Evolutionary conservation across 2,797 vertebrate species (phyloP).

Genomic region (Botia almorhae): DNA sequence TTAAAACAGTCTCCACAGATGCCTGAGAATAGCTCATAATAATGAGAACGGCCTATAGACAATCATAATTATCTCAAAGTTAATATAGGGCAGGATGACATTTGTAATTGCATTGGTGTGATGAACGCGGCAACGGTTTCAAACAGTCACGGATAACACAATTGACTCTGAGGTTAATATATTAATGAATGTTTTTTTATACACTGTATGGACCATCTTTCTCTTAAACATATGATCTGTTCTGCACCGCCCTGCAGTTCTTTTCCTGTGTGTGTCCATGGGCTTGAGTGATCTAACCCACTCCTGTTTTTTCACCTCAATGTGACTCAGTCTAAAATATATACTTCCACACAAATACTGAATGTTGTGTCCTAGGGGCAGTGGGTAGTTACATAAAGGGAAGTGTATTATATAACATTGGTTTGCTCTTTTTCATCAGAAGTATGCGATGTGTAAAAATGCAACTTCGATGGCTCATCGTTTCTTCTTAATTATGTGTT

Average conservation of each 20-base stretch:
- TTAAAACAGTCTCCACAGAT: constrained; percentile 48
- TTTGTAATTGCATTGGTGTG: constrained; percentile 25
- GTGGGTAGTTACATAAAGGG: constrained; percentile 35
- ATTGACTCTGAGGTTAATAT: constrained; percentile 14
- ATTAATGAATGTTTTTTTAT: not conserved
- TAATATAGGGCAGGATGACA: constrained; percentile 33
- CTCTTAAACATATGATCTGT: not conserved
- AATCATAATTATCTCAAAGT: constrained; percentile 27
- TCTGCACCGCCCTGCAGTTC: not conserved
- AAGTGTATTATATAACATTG: constrained; percentile 31
- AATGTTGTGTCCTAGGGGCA: constrained; percentile 26
- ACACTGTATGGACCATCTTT: constrained; percentile 8
- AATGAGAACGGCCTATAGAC: constrained; percentile 41
- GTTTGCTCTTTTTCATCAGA: constrained; percentile 1
- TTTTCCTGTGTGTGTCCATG: constrained; percentile 1
- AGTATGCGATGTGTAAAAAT: not conserved
- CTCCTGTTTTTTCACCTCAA: constrained; percentile 11
- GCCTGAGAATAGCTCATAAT: constrained; percentile 41
- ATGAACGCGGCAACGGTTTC: constrained; percentile 16
- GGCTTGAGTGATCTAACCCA: constrained; percentile 17
- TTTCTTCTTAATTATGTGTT: not conserved
- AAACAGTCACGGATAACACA: not conserved
- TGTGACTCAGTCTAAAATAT: constrained; percentile 29
- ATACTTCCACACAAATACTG: constrained; percentile 21
- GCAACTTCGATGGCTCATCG: not conserved